Evolutionary conservation across 1,140 invertebrate species (phyloP).

Genomic region (Nebria ingens): DNA sequence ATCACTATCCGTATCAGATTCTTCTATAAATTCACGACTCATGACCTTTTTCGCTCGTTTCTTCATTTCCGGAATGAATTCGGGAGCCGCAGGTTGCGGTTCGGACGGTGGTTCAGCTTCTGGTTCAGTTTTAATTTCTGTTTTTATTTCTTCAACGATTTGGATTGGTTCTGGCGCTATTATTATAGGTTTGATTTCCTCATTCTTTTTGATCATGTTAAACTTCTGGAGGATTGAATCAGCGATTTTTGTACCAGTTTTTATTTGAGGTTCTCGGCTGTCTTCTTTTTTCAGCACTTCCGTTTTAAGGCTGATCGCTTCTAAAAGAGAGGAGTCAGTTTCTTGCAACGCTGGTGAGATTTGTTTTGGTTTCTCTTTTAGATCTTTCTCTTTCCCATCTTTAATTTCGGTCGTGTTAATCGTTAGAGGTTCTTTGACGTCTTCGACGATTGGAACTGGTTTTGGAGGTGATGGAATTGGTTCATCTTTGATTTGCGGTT

Average conservation of each 20-base stretch:
- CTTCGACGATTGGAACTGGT: constrained; percentile 16
- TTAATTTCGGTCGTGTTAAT: constrained; percentile 18
- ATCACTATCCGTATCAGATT: constrained; percentile 49
- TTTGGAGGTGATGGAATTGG: constrained; percentile 19
- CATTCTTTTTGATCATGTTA: constrained; percentile 28
- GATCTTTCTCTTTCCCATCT: constrained; percentile 17
- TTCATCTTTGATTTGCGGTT: constrained; percentile 18
- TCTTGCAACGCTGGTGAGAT: constrained; percentile 33
- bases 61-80: constrained; percentile 18
- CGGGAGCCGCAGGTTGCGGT: not conserved
- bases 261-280: constrained; percentile 29
- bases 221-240: constrained; percentile 32
- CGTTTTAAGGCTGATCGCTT: constrained; percentile 29
- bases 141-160: constrained; percentile 23
- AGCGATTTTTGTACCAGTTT: constrained; percentile 30
- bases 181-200: constrained; percentile 18
- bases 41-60: constrained; percentile 31
- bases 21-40: constrained; percentile 35
- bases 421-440: constrained; percentile 20
- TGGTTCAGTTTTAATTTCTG: constrained; percentile 18
- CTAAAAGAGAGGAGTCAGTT: constrained; percentile 30
- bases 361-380: constrained; percentile 22
- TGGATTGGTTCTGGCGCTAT: constrained; percentile 26
- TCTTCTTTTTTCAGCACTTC: constrained; percentile 37
- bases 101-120: constrained; percentile 11